These are phyloP conservation scores for Ameiurus melas DNA, from an alignment of 2,113 vertebrate genomes.

Conservation along the genomic window DNA sequence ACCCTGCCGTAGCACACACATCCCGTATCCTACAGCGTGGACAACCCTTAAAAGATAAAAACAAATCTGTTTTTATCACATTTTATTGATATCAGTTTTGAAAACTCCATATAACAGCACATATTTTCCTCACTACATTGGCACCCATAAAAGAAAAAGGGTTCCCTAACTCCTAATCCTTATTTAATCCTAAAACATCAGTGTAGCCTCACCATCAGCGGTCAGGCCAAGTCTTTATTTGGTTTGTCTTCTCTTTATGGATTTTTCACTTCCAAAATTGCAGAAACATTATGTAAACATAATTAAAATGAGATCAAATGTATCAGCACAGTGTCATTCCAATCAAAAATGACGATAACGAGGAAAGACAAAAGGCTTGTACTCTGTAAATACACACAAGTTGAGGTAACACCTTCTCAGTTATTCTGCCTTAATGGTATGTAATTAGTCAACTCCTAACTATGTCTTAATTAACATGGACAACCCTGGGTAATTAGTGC, in stretches of 20 bases:
- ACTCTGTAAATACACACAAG: conserved; percentile 43
- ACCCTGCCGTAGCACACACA: no score
- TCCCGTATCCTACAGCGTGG: no score
- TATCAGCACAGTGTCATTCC: conserved; percentile 34
- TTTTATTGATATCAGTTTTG: not conserved
- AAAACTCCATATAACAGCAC: not conserved
- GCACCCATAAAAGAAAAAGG: not conserved
- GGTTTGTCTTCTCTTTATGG: not conserved
- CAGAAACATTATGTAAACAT: conserved; percentile 28
- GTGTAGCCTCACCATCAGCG: not conserved
- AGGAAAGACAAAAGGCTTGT: conserved; percentile 39
- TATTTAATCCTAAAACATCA: not conserved
- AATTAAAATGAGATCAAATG: conserved; percentile 52
- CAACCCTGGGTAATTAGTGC: conserved; percentile 47
- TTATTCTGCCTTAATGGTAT: conserved; percentile 42
- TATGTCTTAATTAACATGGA: conserved; percentile 51
- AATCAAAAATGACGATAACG: conserved; percentile 40
- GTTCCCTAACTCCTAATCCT: not conserved
- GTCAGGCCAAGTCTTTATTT: not conserved
- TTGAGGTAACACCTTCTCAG: conserved; percentile 36
- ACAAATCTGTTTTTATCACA: not conserved
- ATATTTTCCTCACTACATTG: not conserved
- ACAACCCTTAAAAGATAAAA: no score
- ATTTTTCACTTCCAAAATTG: not conserved
- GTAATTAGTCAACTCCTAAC: conserved; percentile 55